Conservation (phyloP, 2,888 invertebrate genomes). For the Zelleria hepariella region DNA sequence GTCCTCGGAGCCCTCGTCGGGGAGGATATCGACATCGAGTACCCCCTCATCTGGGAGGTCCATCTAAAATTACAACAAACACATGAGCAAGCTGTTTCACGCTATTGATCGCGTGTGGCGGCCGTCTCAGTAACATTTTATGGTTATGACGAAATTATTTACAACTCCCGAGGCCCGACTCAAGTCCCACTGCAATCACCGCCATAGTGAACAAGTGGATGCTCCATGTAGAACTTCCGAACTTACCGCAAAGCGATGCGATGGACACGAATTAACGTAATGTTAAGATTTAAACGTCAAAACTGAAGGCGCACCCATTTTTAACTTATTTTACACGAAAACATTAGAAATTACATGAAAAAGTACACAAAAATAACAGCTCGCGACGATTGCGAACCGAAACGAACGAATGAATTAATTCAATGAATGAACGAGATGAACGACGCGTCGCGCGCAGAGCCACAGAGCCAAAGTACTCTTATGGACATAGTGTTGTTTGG, state of each 20-base stretch:
- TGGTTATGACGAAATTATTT: constrained; percentile 36
- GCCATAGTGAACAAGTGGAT: constrained; percentile 68
- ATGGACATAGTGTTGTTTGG: too few species aligned
- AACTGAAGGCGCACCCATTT: constrained; percentile 45
- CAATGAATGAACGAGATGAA: background rate
- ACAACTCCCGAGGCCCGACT: constrained; percentile 29
- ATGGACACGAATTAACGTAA: constrained; percentile 46
- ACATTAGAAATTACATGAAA: constrained; percentile 15
- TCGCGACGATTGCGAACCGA: background rate
- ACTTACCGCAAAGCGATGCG: constrained; percentile 64
- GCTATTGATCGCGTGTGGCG: background rate
- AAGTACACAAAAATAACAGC: background rate
- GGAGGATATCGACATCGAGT: constrained; percentile 80
- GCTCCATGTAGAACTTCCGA: constrained; percentile 35
- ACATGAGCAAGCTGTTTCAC: background rate
- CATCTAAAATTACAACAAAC: constrained; percentile 43
- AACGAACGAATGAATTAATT: background rate
- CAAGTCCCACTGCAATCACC: constrained; percentile 32
- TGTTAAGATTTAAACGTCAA: constrained; percentile 41
- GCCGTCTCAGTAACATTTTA: constrained; percentile 7
- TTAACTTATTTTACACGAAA: constrained; percentile 30
- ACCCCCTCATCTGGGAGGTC: constrained; percentile 64
- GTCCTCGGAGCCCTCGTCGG: constrained; percentile 81
- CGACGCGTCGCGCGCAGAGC: background rate
- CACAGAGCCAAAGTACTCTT: background rate